Base-by-base conservation (phyloP, 1,140 invertebrate species). In the Drosophila chauvacae region DNA sequence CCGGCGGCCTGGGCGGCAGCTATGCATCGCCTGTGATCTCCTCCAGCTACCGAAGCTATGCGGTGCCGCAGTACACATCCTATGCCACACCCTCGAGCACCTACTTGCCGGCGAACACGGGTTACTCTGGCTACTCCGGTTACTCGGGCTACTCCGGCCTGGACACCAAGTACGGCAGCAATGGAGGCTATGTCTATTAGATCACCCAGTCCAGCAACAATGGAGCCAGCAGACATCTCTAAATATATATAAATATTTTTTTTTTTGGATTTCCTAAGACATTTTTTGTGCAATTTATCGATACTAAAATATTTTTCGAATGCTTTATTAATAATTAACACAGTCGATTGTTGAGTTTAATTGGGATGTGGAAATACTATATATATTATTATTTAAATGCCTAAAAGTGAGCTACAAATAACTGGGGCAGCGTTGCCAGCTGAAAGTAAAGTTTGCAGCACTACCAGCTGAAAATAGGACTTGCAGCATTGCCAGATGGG, bases 181-280 rank as follows among this genome's bases (percentile, higher is more conserved):
- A 91, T 41, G 90, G 90, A 26, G 90, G 90, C 16, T 91, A 91
- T 41, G 42, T 91, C 60, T 91, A 91, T 48, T 91, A 91, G 76
- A 5, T 37, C 18, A 23, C n/a, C 4, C 7, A 10, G 2, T 7
- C 13, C 14, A 20, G 26, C 45, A 71, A 16, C 68, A 56, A 71
- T 70, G 64, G 64, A 71, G 41, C 48, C 11, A 68, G 30, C 58
- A 23, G 58, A 66, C 42, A 50, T 41, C 23, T 56, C 16, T 42
- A 42, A n/a, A 30, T 26, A 2, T 47, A 7, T 20, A 28, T 26
- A 13, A 0, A 16, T 10, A 2, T 13, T 56, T 33, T 68, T 56
- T 70, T 66, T 71, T 68, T 69, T 47, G 26, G 9, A 23, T 30
- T 20, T 30, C 37, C 30, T 55, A 71, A 71, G 68, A 35, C 1